Evolutionary conservation across 2,113 vertebrate genomes (phyloP).

Genomic region (Thunnus maccoyii): DNA sequence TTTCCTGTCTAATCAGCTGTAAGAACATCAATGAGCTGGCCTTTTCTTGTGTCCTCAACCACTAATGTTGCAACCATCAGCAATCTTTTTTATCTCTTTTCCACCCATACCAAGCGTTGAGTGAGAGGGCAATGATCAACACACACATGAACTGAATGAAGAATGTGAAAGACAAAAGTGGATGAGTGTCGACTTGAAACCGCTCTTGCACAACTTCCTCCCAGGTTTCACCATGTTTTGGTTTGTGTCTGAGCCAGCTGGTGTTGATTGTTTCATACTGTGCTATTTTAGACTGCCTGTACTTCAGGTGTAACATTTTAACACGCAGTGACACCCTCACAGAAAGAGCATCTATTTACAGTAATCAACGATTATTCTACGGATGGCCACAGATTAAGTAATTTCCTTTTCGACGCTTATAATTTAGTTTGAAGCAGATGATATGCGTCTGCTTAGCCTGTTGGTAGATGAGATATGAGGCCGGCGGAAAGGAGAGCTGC

Average conservation of each 20-base stretch:
- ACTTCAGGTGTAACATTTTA: not conserved
- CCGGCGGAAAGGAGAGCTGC: slow-evolving; percentile 25
- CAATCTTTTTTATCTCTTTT: not conserved
- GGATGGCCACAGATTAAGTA: not conserved
- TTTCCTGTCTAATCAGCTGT: slow-evolving; percentile 45
- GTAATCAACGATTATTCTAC: not conserved
- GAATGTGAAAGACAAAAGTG: not conserved
- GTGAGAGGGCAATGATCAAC: not conserved
- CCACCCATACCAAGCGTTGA: not conserved
- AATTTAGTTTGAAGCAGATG: slow-evolving; percentile 32
- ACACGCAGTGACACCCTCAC: not conserved
- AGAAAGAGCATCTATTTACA: not conserved
- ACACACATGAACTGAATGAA: not conserved
- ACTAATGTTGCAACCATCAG: not conserved
- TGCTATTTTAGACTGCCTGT: not conserved
- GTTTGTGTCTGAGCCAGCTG: not conserved
- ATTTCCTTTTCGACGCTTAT: not conserved
- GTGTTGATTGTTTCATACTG: not conserved
- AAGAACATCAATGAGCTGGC: slow-evolving; percentile 1
- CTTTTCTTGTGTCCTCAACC: not conserved
- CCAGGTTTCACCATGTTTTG: not conserved
- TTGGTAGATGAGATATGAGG: slow-evolving; percentile 15
- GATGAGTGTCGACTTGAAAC: not conserved
- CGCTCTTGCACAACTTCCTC: not conserved
- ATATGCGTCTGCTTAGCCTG: slow-evolving; percentile 2